Percentiles rank a stretch among this genome's conserved stretches.
Evolutionary conservation across 1,140 invertebrate genomes (phyloP).

Genomic region (Brachionus paranguensis): DNA sequence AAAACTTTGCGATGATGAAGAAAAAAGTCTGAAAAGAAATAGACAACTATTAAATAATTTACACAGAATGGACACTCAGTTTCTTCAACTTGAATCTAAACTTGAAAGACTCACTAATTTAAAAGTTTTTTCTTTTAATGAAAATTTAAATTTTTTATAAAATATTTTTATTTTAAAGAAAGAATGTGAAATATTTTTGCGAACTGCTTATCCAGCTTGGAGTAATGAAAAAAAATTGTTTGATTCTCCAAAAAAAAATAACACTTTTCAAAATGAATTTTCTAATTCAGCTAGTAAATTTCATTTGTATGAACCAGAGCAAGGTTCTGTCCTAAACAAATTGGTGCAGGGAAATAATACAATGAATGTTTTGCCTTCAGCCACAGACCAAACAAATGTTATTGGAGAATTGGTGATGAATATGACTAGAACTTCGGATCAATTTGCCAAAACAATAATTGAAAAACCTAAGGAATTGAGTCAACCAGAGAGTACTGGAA

Average conservation of each 20-base stretch:
- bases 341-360: not conserved
- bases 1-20: slow-evolving; percentile 26
- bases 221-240: slow-evolving; percentile 11
- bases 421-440: not conserved
- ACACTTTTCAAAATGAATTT: not conserved
- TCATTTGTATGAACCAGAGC: not conserved
- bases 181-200: slow-evolving; percentile 20
- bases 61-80: slow-evolving; percentile 13
- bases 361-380: not conserved
- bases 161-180: not conserved
- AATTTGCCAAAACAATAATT: not conserved
- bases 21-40: slow-evolving; percentile 31
- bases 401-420: not conserved
- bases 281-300: not conserved
- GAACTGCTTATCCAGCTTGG: slow-evolving; percentile 29
- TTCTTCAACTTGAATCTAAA: slow-evolving; percentile 27
- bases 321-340: not conserved
- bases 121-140: not conserved
- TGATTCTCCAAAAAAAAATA: not conserved
- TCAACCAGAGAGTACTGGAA: not conserved
- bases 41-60: slow-evolving; percentile 10
- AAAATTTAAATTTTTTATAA: not conserved
- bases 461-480: not conserved
- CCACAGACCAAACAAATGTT: not conserved
- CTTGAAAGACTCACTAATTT: slow-evolving; percentile 4